Percentiles rank a stretch among this genome's conserved stretches.
Evolutionary conservation across 2,113 vertebrate genomes (phyloP).

Genomic region (Oxyura jamaicensis): DNA sequence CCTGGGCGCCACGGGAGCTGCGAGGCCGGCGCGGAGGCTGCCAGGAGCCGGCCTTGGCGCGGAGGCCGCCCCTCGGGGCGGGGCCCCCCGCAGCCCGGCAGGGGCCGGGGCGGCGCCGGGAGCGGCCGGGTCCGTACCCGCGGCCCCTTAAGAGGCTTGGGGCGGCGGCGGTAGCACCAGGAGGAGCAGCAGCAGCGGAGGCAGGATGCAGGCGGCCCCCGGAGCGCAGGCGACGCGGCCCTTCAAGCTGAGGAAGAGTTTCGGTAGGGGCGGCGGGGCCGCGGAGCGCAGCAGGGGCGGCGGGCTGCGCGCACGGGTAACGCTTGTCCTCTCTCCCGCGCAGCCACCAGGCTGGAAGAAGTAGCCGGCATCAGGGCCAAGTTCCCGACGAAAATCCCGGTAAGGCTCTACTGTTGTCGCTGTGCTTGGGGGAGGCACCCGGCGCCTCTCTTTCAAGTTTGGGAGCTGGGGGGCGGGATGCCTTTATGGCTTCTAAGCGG

Average conservation of each 20-base stretch:
- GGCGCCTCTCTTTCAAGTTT: background rate
- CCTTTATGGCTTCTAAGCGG: background rate
- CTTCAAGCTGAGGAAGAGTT: conserved; percentile 87
- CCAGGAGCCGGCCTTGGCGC: too few species aligned
- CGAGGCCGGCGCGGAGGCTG: too few species aligned
- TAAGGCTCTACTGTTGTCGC: conserved; percentile 42
- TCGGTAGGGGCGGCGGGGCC: conserved; percentile 71
- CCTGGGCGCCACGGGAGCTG: too few species aligned
- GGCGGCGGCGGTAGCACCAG: accelerated
- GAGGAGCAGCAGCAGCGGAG: too few species aligned
- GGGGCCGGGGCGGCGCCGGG: too few species aligned
- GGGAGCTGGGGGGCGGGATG: too few species aligned
- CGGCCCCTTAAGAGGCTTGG: background rate
- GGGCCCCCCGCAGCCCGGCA: too few species aligned
- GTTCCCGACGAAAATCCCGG: conserved; percentile 91
- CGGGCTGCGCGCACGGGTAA: background rate
- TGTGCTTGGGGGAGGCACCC: too few species aligned
- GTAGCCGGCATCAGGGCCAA: conserved; percentile 87
- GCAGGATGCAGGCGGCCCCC: conserved; percentile 76
- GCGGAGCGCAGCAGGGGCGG: background rate
- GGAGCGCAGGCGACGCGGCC: conserved; percentile 69
- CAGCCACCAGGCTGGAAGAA: conserved; percentile 86
- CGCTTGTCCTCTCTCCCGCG: background rate
- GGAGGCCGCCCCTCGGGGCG: too few species aligned
- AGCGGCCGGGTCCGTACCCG: too few species aligned